Conservation (phyloP, 2,113 vertebrate genomes). For the Planiliza haematocheilus region DNA sequence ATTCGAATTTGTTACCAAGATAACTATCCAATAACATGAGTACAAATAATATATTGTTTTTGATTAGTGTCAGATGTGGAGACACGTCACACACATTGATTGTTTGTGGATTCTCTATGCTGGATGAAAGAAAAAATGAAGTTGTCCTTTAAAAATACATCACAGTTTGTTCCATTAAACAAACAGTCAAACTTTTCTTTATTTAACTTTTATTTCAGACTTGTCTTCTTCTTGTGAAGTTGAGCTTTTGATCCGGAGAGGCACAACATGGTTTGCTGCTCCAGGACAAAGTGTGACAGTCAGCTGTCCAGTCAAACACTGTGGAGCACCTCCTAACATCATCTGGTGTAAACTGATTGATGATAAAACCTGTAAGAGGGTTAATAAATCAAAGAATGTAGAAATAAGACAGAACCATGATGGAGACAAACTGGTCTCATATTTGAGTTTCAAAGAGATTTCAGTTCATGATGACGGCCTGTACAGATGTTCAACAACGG, state of each 20-base stretch:
- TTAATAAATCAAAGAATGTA: not conserved
- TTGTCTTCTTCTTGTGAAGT: constrained; percentile 9
- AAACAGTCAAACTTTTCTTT: no score
- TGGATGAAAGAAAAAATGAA: no score
- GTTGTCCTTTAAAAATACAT: no score
- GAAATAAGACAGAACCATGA: not conserved
- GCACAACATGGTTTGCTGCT: not conserved
- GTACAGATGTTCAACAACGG: constrained; percentile 36
- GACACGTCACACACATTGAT: no score
- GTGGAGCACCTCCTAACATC: constrained; percentile 8
- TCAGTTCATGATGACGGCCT: constrained; percentile 26
- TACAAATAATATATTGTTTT: no score
- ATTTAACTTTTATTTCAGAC: constrained; percentile 2
- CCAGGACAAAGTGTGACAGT: not conserved
- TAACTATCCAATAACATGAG: no score
- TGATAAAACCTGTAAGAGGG: not conserved
- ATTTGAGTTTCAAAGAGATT: constrained; percentile 54
- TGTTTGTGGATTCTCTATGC: no score
- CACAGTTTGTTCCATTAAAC: no score
- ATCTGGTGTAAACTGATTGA: constrained; percentile 54
- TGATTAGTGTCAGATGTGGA: no score
- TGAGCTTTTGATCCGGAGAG: not conserved
- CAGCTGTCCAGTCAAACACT: constrained; percentile 24
- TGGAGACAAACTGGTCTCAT: not conserved
- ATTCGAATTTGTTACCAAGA: no score